Conservation (phyloP, 2,797 vertebrate genomes). For the Tapirus indicus region DNA sequence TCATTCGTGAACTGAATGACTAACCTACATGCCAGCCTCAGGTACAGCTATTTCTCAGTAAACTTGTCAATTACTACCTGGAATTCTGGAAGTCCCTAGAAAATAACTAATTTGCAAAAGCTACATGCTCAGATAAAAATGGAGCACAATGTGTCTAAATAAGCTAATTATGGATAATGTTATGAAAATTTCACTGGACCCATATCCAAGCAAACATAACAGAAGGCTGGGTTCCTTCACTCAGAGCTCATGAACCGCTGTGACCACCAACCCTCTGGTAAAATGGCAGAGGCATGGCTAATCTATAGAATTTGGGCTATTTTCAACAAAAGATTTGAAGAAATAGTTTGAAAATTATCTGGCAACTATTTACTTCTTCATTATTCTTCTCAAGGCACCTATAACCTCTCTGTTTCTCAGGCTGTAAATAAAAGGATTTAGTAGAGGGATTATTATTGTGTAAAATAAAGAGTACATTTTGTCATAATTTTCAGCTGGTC, state of each 20-base stretch:
- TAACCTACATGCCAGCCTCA: background rate
- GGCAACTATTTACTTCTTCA: slow-evolving; percentile 11
- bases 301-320: background rate
- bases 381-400: slow-evolving; percentile 53
- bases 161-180: background rate
- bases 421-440: slow-evolving; percentile 82
- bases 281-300: background rate
- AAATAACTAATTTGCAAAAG: background rate
- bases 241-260: accelerated
- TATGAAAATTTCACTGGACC: background rate
- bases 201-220: background rate
- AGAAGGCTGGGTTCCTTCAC: background rate
- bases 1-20: background rate
- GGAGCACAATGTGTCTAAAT: background rate
- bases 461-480: slow-evolving; percentile 79
- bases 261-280: background rate
- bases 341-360: background rate
- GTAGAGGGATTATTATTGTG: slow-evolving; percentile 71
- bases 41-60: background rate
- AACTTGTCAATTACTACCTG: background rate
- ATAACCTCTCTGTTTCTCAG: slow-evolving; percentile 77
- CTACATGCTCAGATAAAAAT: background rate
- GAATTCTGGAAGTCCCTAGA: background rate
- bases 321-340: background rate
- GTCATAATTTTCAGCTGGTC: background rate